phyloP scores from a whole-genome alignment of 2,888 invertebrate species.

The Acleris laterana region DNA sequence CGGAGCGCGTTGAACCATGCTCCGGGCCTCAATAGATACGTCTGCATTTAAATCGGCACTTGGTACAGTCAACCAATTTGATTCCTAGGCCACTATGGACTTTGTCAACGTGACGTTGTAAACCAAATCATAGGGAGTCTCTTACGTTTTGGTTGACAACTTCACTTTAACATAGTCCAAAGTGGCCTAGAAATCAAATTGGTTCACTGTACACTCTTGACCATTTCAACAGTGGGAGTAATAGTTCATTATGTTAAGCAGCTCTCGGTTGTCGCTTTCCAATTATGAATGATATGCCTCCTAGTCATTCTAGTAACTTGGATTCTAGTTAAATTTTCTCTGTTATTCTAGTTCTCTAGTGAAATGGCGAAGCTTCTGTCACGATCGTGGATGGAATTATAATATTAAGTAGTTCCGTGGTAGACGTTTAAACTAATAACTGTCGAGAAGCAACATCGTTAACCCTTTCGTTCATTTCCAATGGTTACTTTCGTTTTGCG shows the following conservation, averaged over 20 bases:
- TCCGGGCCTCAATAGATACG: constrained; percentile 44
- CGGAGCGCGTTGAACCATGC: constrained; percentile 62
- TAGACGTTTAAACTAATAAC: constrained; percentile 16
- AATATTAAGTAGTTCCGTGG: constrained; percentile 12
- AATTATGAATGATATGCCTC: constrained; percentile 12
- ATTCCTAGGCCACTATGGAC: too few relatives aligned
- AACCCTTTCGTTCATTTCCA: constrained; percentile 9
- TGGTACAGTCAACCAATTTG: too few relatives aligned
- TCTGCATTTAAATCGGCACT: constrained; percentile 50
- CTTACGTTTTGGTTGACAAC: too few relatives aligned
- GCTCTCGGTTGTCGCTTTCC: constrained; percentile 22
- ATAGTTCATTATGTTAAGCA: constrained; percentile 13
- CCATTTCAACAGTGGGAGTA: constrained; percentile 14
- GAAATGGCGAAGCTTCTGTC: constrained; percentile 24
- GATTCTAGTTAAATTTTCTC: constrained; percentile 8
- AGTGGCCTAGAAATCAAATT: too few relatives aligned
- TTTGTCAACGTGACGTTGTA: too few relatives aligned
- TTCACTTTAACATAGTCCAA: too few relatives aligned
- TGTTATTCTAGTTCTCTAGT: constrained; percentile 16
- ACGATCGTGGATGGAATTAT: constrained; percentile 43
- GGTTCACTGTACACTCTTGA: constrained; percentile 29
- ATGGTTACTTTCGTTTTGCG: constrained; percentile 14
- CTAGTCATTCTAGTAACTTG: too few relatives aligned
- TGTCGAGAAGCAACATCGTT: constrained; percentile 5
- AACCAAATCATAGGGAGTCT: too few relatives aligned